Base-by-base conservation (phyloP, 2,888 invertebrate genomes). In the Apotomis betuletana region DNA sequence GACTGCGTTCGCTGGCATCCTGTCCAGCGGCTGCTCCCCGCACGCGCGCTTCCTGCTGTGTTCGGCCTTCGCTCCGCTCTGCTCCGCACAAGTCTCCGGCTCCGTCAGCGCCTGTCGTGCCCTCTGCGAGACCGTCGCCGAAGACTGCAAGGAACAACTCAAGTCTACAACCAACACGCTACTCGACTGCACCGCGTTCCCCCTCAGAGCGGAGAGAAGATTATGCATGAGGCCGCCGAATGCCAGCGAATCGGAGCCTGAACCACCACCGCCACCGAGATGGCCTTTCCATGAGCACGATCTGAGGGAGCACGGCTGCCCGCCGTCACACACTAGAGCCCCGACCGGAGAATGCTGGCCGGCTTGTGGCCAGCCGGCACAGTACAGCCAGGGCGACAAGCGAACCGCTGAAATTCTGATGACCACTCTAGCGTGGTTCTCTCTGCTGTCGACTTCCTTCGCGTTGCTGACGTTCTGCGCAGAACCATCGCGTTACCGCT, bases 51-150 rank as follows among this genome's bases (percentile, higher is more conserved):
- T 98, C 88, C 96, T 98, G 84, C 95, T 98, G 74, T 98, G 98
- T 92, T 97, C 98, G 13, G 96, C 98, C 67, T 97, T 97, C 88
- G 97, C 97, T 9, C 98, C 98, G 52, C 96, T 98, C 87, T 98
- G 98, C 90, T 97, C 97, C 46, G 96, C 97, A 83, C 96, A 97
- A 87, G 96, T 97, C 76, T 95, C 96, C 41, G 96, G 96, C 79
- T 96, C 97, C 55, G 97, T 98, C 75, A 96, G 97, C 74, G 96
- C 97, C 9, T 98, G 98, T 90, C 94, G 97, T 74, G 96, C 96
- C 38, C 96, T 98, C 77, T 98, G 98, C 89, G 96, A 97, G 83
- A 95, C 96, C 79, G 96, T 96, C 5, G 94, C 94, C 76, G 91
- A 89, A 3, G 96, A 96, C 82, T 97, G 97, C 88, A 92, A 94